Percentiles rank a stretch among this genome's conserved stretches.
These are phyloP conservation scores for Tragelaphus eurycerus DNA, from an alignment of 2,797 vertebrate genomes.

Conservation along the genomic window DNA sequence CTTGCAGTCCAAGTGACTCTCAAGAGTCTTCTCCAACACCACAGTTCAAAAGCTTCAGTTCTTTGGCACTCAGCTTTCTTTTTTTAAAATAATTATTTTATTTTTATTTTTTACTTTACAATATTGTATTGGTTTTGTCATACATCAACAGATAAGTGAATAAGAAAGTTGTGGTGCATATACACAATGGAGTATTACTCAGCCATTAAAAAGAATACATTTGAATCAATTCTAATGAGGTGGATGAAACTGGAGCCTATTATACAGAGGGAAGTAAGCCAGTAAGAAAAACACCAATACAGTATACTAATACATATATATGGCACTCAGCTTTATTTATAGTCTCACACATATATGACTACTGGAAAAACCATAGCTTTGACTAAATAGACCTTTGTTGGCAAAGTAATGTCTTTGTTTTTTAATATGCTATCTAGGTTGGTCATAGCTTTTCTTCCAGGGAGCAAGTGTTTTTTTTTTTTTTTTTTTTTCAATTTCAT, in stretches of 20 bases:
- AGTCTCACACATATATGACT: background rate
- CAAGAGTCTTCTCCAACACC: background rate
- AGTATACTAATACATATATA: too few relatives aligned
- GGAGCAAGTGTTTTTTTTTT: background rate
- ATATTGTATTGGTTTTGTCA: too few relatives aligned
- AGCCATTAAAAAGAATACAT: too few relatives aligned
- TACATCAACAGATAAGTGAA: too few relatives aligned
- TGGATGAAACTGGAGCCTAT: too few relatives aligned
- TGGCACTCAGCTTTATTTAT: background rate
- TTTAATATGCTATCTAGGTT: background rate
- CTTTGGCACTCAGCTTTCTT: background rate
- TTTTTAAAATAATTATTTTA: background rate
- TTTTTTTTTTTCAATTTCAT: background rate
- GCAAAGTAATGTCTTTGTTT: background rate
- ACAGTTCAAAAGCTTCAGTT: background rate
- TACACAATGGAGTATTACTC: too few relatives aligned
- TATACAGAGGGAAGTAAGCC: too few relatives aligned
- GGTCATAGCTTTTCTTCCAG: background rate
- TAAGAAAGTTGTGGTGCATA: too few relatives aligned
- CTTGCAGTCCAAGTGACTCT: background rate
- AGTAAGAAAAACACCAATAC: too few relatives aligned
- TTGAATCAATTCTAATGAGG: too few relatives aligned
- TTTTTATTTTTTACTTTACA: too few relatives aligned
- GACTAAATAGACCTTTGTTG: background rate
- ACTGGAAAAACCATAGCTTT: background rate